Conservation (phyloP, 1,140 invertebrate species). For the Solenopsis fugax region DNA sequence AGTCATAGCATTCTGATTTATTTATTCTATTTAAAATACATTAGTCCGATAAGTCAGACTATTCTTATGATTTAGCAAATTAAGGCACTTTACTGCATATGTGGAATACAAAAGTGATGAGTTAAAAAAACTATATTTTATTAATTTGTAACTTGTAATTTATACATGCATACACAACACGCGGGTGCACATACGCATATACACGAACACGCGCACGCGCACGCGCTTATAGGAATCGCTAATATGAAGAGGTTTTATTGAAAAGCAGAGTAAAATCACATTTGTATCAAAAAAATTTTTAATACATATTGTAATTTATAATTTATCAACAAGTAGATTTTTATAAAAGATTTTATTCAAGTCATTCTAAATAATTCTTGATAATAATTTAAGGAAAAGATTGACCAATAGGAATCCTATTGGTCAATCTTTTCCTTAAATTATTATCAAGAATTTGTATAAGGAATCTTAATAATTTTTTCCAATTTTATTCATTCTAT, state of each 20-base stretch:
- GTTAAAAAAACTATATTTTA: slow-evolving; percentile 23
- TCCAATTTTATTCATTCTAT: no score
- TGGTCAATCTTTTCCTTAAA: no score
- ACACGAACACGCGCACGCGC: neutral
- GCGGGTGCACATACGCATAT: no score
- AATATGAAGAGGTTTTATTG: slow-evolving; percentile 3
- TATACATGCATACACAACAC: neutral
- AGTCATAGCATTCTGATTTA: no score
- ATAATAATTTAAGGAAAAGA: no score
- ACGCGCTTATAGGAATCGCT: neutral
- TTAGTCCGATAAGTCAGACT: no score
- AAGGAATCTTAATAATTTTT: no score
- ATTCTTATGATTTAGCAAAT: no score
- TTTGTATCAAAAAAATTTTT: slow-evolving; percentile 15
- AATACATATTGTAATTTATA: slow-evolving; percentile 26
- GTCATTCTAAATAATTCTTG: neutral
- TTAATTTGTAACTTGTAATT: neutral
- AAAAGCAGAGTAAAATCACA: neutral
- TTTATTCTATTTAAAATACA: no score
- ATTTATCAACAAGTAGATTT: neutral
- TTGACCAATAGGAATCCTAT: no score
- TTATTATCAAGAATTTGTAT: no score
- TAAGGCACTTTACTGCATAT: neutral
- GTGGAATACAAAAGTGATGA: neutral
- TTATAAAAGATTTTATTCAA: neutral